These are phyloP conservation scores for Megalops cyprinoides DNA, from an alignment of 2,797 vertebrate genomes.

Conservation along the genomic window DNA sequence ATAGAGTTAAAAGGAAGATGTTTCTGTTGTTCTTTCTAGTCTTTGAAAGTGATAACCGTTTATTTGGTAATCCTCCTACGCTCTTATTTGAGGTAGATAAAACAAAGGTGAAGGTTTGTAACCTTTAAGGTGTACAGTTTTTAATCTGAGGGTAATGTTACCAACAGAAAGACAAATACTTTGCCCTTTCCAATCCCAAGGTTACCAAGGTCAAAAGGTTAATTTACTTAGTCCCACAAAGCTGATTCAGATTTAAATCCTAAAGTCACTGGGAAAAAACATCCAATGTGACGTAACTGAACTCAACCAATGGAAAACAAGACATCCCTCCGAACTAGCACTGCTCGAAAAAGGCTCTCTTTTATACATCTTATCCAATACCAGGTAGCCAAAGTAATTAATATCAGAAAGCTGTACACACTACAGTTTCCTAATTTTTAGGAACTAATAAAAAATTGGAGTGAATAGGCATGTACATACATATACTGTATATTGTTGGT, in stretches of 20 bases:
- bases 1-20: neutral
- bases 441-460: neutral
- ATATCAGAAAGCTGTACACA: neutral
- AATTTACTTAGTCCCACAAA: conserved; percentile 72
- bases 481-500: conserved; percentile 10
- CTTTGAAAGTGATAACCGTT: neutral
- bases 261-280: conserved; percentile 61
- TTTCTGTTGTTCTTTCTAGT: neutral
- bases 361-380: neutral
- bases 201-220: conserved; percentile 64
- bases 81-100: neutral
- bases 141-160: neutral
- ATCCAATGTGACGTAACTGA: conserved; percentile 54
- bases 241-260: conserved; percentile 66
- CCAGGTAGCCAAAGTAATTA: neutral
- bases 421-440: neutral
- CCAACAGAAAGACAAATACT: neutral
- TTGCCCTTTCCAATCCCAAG: conserved; percentile 43
- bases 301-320: conserved; percentile 58
- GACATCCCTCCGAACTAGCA: neutral
- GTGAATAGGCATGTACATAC: neutral
- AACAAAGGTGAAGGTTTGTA: conserved; percentile 5
- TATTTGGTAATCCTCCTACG: neutral
- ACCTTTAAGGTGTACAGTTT: neutral
- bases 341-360: neutral